These are phyloP conservation scores for Ricordea florida DNA, from an alignment of 92 coral and sea anemone species.

Conservation along the genomic window DNA sequence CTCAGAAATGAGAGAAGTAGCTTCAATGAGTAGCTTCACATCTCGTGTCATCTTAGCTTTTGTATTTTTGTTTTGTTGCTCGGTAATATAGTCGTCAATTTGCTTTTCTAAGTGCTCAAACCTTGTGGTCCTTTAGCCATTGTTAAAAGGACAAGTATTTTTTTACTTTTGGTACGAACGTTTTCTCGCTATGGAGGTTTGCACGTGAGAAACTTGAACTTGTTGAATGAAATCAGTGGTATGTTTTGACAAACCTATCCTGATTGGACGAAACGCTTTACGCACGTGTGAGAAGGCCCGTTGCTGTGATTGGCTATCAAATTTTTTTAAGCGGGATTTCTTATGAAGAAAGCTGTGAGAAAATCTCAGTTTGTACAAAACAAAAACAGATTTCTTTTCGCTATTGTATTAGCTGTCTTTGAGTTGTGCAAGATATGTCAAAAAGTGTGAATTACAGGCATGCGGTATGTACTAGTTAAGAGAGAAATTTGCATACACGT, in stretches of 20 bases:
- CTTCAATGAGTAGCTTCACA: background rate
- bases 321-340: background rate
- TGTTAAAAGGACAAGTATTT: background rate
- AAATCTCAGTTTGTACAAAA: background rate
- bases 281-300: slow-evolving; percentile 22
- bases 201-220: background rate
- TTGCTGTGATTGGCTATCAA: background rate
- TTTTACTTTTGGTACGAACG: too few relatives aligned
- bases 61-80: slow-evolving; percentile 17
- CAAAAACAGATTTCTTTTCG: background rate
- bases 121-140: background rate
- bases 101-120: background rate
- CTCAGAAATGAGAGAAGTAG: too few relatives aligned
- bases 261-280: slow-evolving; percentile 14
- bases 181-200: too few relatives aligned
- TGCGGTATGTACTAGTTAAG: too few relatives aligned
- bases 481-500: too few relatives aligned
- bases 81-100: background rate
- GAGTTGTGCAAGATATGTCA: too few relatives aligned
- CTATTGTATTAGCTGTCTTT: too few relatives aligned
- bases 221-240: background rate
- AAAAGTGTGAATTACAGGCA: too few relatives aligned
- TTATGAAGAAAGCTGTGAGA: background rate
- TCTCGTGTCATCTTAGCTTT: slow-evolving; percentile 4
- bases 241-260: slow-evolving; percentile 2